phyloP scores from a whole-genome alignment of 35 echinoderm and acorn worm species.

The Acanthaster planci region DNA sequence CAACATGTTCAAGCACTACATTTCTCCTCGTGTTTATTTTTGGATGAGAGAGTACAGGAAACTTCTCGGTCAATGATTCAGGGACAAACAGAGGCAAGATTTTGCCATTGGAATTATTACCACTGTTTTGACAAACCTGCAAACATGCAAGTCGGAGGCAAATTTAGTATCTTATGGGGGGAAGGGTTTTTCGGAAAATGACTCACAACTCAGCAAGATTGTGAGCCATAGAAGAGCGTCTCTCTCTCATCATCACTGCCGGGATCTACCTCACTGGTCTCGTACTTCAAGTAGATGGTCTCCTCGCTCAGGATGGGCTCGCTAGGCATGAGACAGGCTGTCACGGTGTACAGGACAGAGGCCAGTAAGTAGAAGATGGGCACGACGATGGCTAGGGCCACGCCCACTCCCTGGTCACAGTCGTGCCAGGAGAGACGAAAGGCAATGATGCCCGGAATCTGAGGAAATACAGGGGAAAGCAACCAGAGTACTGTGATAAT shows the following conservation, averaged over 20 bases:
- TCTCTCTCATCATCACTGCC: background rate
- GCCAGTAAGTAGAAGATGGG: slow-evolving; percentile 47
- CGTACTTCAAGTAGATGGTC: slow-evolving; percentile 51
- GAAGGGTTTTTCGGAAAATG: too few species aligned
- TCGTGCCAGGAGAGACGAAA: slow-evolving; percentile 24
- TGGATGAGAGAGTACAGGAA: too few species aligned
- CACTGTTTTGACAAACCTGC: too few species aligned
- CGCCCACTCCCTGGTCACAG: slow-evolving; percentile 28
- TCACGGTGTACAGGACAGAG: slow-evolving; percentile 33
- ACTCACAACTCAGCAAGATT: background rate
- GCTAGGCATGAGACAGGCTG: slow-evolving; percentile 30
- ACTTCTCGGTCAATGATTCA: too few species aligned
- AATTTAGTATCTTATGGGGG: too few species aligned
- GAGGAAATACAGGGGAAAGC: background rate
- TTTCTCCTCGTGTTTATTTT: too few species aligned
- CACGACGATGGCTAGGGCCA: slow-evolving; percentile 39
- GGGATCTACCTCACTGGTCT: slow-evolving; percentile 32
- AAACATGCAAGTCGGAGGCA: too few species aligned
- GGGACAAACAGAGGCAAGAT: too few species aligned
- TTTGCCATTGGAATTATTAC: too few species aligned
- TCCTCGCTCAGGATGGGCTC: slow-evolving; percentile 21
- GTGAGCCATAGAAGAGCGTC: slow-evolving; percentile 13
- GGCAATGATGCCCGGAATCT: slow-evolving; percentile 35
- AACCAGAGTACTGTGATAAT: background rate
- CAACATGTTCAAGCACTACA: too few species aligned